Evolutionary conservation across 2,888 invertebrate species (phyloP).

Genomic region (Agonopterix alstromeriana): DNA sequence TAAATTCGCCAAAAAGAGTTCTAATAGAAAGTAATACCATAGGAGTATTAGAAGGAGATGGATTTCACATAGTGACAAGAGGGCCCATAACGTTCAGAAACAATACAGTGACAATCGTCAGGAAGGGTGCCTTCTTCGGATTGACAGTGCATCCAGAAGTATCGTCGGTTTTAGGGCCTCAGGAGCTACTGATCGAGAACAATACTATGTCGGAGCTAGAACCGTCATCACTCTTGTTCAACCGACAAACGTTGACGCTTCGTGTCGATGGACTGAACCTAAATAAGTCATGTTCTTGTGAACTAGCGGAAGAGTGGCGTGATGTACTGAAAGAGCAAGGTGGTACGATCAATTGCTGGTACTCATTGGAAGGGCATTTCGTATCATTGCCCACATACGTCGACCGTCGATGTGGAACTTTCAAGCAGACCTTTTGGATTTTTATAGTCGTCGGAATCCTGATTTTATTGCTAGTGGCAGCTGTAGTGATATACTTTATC

Average conservation of each 20-base stretch:
- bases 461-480: slow-evolving; percentile 60
- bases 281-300: slow-evolving; percentile 78
- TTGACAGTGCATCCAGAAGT: slow-evolving; percentile 70
- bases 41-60: slow-evolving; percentile 79
- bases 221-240: slow-evolving; percentile 76
- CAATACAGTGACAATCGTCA: slow-evolving; percentile 77
- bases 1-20: slow-evolving; percentile 78
- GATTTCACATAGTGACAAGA: slow-evolving; percentile 77
- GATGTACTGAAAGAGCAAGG: slow-evolving; percentile 46
- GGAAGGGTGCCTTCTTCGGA: slow-evolving; percentile 79
- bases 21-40: slow-evolving; percentile 78
- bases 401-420: slow-evolving; percentile 56
- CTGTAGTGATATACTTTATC: slow-evolving; percentile 64
- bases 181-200: slow-evolving; percentile 78
- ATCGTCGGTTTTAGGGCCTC: slow-evolving; percentile 51
- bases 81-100: slow-evolving; percentile 81
- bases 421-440: slow-evolving; percentile 67
- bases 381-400: slow-evolving; percentile 56
- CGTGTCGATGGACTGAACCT: slow-evolving; percentile 78
- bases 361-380: slow-evolving; percentile 49
- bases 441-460: slow-evolving; percentile 63
- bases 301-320: slow-evolving; percentile 53
- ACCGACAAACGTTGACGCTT: slow-evolving; percentile 70
- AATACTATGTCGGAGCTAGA: slow-evolving; percentile 77
- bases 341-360: slow-evolving; percentile 60